Percentiles rank a stretch among this genome's conserved stretches.
Evolutionary conservation across 1,140 invertebrate species (phyloP).

Genomic region (Ectropis grisescens): DNA sequence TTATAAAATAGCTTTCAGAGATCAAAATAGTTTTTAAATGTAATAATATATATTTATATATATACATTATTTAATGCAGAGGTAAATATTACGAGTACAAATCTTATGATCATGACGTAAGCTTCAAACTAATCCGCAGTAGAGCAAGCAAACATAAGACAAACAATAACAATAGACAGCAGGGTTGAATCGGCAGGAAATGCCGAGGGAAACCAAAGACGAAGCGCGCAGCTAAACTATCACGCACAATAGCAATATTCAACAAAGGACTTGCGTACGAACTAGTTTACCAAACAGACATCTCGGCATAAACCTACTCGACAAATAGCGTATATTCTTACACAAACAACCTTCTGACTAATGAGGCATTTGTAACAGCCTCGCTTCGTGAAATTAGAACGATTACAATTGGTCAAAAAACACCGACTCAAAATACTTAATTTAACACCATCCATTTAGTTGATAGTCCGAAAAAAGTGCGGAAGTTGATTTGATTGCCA

Average conservation of each 20-base stretch:
- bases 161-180: constrained; percentile 34
- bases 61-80: no score
- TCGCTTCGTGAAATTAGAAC: not conserved
- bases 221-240: constrained; percentile 27
- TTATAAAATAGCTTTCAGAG: no score
- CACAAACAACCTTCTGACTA: no score
- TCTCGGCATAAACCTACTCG: no score
- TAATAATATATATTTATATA: no score
- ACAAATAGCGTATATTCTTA: no score
- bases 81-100: no score
- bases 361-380: no score
- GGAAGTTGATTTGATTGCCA: constrained; percentile 20
- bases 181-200: constrained; percentile 35
- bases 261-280: constrained; percentile 26
- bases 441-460: constrained; percentile 30
- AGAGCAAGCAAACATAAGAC: constrained; percentile 11
- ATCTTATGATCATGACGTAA: no score
- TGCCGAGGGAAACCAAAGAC: constrained; percentile 35
- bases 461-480: constrained; percentile 15
- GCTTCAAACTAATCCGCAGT: constrained; percentile 21
- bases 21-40: no score
- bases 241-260: constrained; percentile 41
- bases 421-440: constrained; percentile 25
- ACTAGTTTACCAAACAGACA: no score
- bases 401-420: constrained; percentile 11